Percentiles rank a stretch among this genome's conserved stretches.
Conservation (phyloP, 30 jellyfish, hydroid and myxozoan genomes). For the Pelagia noctiluca region DNA sequence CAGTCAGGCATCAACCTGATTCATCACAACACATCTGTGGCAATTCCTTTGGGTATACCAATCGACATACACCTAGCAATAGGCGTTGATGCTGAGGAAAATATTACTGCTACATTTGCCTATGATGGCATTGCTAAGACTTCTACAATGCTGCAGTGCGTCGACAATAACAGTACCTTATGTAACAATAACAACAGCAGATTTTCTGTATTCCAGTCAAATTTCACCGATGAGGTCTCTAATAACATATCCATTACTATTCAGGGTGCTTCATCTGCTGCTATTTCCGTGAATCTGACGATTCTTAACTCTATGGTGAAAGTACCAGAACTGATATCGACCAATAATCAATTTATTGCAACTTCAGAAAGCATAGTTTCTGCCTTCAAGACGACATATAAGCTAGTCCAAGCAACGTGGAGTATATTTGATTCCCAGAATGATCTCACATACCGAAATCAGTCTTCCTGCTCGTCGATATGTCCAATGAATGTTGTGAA, state of each 20-base stretch:
- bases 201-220: not conserved
- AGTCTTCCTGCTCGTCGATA: conserved; percentile 1
- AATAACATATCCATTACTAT: not conserved
- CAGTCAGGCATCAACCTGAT: not conserved
- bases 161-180: not conserved
- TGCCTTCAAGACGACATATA: conserved; percentile 27
- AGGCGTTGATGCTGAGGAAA: not conserved
- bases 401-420: conserved; percentile 34
- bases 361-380: not conserved
- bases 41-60: not conserved
- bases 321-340: not conserved
- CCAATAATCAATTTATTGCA: not conserved
- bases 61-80: not conserved
- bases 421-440: not conserved
- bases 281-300: not conserved
- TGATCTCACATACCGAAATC: not conserved
- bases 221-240: not conserved
- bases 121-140: not conserved
- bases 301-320: not conserved
- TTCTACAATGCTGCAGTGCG: not conserved
- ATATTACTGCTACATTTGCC: not conserved
- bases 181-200: conserved; percentile 3
- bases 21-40: not conserved
- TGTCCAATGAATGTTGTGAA: not conserved
- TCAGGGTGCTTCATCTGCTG: not conserved